Evolutionary conservation across 2,888 invertebrate species (phyloP).

Genomic region (Epicampocera succincta): DNA sequence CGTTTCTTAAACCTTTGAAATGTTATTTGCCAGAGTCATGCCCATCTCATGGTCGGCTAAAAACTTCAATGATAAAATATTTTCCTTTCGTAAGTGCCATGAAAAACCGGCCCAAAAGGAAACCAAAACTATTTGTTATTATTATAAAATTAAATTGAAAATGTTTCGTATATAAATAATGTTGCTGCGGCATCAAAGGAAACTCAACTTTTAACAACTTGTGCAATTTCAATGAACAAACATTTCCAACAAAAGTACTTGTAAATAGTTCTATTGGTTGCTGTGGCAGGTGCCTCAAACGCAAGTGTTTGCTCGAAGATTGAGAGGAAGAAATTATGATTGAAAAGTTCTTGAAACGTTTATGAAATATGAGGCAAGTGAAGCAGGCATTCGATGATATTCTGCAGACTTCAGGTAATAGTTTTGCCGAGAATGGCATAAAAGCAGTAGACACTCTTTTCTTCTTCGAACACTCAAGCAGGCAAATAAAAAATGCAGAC

Average conservation of each 20-base stretch:
- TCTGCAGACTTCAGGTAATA: neutral
- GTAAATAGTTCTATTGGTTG: conserved; percentile 7
- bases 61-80: conserved; percentile 6
- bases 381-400: neutral
- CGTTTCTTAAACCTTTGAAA: neutral
- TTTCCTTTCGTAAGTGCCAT: neutral
- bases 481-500: too few species aligned
- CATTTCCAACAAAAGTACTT: neutral
- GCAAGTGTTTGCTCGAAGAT: conserved; percentile 31
- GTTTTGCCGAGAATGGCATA: neutral
- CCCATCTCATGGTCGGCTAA: neutral
- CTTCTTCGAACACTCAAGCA: too few species aligned
- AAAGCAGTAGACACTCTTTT: too few species aligned
- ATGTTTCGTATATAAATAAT: conserved; percentile 10
- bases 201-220: conserved; percentile 39
- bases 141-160: conserved; percentile 31
- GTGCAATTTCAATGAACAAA: conserved; percentile 31
- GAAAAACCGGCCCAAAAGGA: neutral
- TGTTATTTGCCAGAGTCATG: neutral
- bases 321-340: conserved; percentile 24
- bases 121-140: conserved; percentile 4
- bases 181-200: conserved; percentile 24
- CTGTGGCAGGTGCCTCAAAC: conserved; percentile 15
- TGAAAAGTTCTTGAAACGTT: conserved; percentile 38
- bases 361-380: conserved; percentile 5